Evolutionary conservation across 1,140 invertebrate species (phyloP), one percentile per base, ranked within the genome.

Genomic region (Nomia melanderi): DNA sequence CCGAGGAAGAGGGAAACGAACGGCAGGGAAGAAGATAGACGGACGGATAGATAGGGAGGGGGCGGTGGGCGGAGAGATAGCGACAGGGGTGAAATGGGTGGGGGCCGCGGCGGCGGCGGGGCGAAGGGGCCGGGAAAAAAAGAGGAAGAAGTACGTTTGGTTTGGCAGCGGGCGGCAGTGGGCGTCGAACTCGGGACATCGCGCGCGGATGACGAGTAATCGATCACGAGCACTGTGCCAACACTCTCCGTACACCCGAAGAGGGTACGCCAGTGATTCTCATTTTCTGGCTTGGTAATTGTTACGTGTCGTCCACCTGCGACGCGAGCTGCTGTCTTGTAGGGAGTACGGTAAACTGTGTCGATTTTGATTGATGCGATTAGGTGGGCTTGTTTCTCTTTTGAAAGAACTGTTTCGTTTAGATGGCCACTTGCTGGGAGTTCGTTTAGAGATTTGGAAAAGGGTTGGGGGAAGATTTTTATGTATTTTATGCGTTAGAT

Each of bases 151-250:
- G 65, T 85, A 88, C 82, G 83, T 89, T 87, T 86, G 83, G 85
- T 88, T 88, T 87, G 84, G 82, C 82, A 89, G 82, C 39, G 84
- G 72, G 81, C 65, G 83, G n/a, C n/a, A n/a, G 75, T 83, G 66
- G 81, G 79, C 84, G 71, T 84, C 86, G 85, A 89, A 89, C 84
- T 86, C 86, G 82, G 88, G 78, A 87, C 86, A 87, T 85, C 79
- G 82, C 85, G 78, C 83, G 79, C 76, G 88, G 86, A 91, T 90
- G 90, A 91, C 89, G 88, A 90, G 90, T 90, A 91, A 91, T 91
- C 90, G 90, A 91, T 91, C 90, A 91, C 86, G 81, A 90, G 87
- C 80, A 88, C 87, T 90, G 87, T 89, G 84, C 89, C 89, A 87
- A 89, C 87, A 88, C 84, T 90, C 84, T 90, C 86, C 63, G 79